Evolutionary conservation across 2,888 invertebrate species (phyloP), one percentile per base, ranked within the genome.

Genomic region (Allacma fusca): DNA sequence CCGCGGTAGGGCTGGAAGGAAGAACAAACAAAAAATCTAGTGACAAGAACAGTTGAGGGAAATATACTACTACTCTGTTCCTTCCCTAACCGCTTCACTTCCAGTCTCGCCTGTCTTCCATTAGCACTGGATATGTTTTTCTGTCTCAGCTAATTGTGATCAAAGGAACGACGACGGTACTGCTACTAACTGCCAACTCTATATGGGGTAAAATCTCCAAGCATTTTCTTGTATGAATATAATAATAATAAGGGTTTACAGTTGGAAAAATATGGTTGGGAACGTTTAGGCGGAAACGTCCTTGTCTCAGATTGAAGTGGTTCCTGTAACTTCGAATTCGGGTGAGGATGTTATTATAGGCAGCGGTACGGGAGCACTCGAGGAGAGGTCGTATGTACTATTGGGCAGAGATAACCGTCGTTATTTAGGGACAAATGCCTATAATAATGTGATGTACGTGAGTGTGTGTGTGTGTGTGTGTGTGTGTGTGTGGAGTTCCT

Each of bases 61-160:
- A 34, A 34, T 34, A 9, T 9, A 34, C 16, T 50, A 16, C 50
- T 50, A 16, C 2, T 5, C 5, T 7, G 29, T 59, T n/a, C 12
- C 62, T 44, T 28, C 26, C 44, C 24, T 64, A 44, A 26, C 50
- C n/a, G 9, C 50, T 50, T 62, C 43, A 34, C 24, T 67, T 44
- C n/a, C 71, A 59, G 29, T 71, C 71, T 29, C 71, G 71, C 59
- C 71, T 71, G 71, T 71, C 73, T 64, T 73, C 73, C 73, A 73
- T 73, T 73, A 59, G 59, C 72, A 57, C 59, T 28, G 62, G 62
- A 73, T 73, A 62, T 73, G 64, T 73, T 73, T 73, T 73, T 73
- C 64, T 72, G 73, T 73, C 73, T 73, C 62, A 40, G 40, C 73
- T 73, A 73, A 73, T 73, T 73, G 34, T 73, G 62, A 73, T 73